Base-by-base conservation (phyloP, 1,140 invertebrate genomes). In the Trichonephila clavata region DNA sequence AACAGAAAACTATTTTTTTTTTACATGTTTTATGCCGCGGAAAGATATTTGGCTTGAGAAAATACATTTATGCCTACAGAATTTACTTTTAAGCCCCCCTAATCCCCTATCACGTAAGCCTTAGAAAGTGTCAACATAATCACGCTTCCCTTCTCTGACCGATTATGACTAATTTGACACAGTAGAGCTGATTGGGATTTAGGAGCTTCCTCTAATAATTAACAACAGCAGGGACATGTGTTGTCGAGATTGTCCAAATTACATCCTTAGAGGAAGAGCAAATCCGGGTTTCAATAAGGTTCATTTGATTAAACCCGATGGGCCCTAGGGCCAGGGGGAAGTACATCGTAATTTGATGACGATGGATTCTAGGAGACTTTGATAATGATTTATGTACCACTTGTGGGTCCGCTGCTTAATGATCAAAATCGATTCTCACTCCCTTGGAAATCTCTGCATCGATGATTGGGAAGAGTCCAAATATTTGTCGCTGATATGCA, bases 381-480 rank as follows among this genome's bases (percentile, higher is more conserved):
- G 81, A 59, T 83, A 83, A 59, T 83, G 81, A 57, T 83, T 83
- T 83, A 83, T 83, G 81, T 59, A 57, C 81, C 81, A 83, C 81
- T 59, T 83, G 81, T 83, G 50, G 81, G 81, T 83, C 50, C 14
- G 81, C 24, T 59, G 50, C 81, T 24, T 83, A 83, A 59, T 57
- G 81, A 83, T 83, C 71, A 39, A 39, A 77, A 77, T 77, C 71
- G 71, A 77, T 77, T 77, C 24, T 21, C 65, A 68, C 65, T 77
- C 71, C 24, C 27, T 27, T 18, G 27, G 27, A 77, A 77, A 77
- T 77, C 71, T 77, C 32, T 77, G 71, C 71, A 77, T 39, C 71
- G 13, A 18, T 77, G 71, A 77, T 77, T 77, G 71, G 71, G 14
- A 32, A 32, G 27, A 32, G 71, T 77, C 71, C 71, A 77, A 77